A percentile compares a stretch with the other conserved stretches of the same genome.
Conservation (phyloP, 2,113 vertebrate species). For the Sceloporus tristichus region DNA sequence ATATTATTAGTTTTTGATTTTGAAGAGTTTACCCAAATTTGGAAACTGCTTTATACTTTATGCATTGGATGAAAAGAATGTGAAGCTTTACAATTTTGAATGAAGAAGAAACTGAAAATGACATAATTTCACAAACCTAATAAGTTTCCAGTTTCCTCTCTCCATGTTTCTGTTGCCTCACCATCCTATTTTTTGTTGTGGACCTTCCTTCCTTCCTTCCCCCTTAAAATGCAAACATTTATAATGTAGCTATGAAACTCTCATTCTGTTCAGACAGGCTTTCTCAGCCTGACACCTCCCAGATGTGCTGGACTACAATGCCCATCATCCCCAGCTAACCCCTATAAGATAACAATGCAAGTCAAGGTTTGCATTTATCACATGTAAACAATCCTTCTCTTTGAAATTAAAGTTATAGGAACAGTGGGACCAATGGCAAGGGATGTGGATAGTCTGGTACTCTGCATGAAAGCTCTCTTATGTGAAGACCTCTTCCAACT, state of each 20-base stretch:
- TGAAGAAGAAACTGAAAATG: background rate
- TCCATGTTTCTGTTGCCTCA: background rate
- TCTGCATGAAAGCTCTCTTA: constrained; percentile 90
- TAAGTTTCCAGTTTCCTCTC: background rate
- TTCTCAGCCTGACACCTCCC: no score
- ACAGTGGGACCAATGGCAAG: constrained; percentile 83
- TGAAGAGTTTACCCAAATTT: background rate
- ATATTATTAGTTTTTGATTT: background rate
- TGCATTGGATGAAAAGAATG: no score
- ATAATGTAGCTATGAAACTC: background rate
- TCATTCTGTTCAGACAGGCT: no score
- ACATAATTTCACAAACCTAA: background rate
- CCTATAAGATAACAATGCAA: no score
- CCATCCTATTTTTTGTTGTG: background rate
- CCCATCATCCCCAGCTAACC: no score
- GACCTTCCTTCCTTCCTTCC: background rate
- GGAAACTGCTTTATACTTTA: background rate
- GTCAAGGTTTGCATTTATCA: background rate
- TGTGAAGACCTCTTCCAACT: constrained; percentile 89
- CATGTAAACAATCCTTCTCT: background rate
- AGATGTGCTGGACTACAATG: no score
- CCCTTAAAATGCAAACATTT: background rate
- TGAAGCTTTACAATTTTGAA: background rate
- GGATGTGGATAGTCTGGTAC: constrained; percentile 90
- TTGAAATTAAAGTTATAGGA: constrained; percentile 66